phyloP scores from a whole-genome alignment of 1,140 invertebrate species.

The Drosophila bifasciata region DNA sequence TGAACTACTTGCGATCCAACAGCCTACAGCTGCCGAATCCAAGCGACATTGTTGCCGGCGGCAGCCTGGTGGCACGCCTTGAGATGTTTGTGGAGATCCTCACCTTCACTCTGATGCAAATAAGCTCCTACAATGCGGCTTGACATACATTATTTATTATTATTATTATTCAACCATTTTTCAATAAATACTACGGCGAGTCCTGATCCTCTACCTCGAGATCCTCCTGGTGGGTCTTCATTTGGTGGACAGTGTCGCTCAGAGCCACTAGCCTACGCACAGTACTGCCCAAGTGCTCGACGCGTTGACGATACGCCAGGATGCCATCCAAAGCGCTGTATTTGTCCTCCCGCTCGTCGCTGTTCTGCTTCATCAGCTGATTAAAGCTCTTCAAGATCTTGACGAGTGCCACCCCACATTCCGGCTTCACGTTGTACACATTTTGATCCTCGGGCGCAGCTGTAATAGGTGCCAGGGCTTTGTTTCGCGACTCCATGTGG shows the following conservation, averaged over 20 bases:
- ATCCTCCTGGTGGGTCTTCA: constrained; percentile 31
- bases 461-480: constrained; percentile 6
- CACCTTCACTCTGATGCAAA: constrained; percentile 58
- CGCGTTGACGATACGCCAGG: constrained; percentile 38
- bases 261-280: constrained; percentile 69
- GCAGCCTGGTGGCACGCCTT: constrained; percentile 28
- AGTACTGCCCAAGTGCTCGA: constrained; percentile 59
- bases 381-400: constrained; percentile 67
- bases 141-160: constrained; percentile 5
- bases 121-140: constrained; percentile 42
- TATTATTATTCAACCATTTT: background rate
- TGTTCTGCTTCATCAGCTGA: constrained; percentile 30
- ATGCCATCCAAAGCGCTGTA: constrained; percentile 39
- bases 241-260: constrained; percentile 52
- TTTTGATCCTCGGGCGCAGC: constrained; percentile 6
- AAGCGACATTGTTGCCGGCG: constrained; percentile 20
- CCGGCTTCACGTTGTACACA: constrained; percentile 42
- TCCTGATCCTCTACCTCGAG: constrained; percentile 27
- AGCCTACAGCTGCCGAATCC: constrained; percentile 29
- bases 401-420: constrained; percentile 47
- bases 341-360: constrained; percentile 5
- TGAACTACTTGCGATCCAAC: constrained; percentile 64
- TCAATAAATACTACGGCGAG: constrained; percentile 7
- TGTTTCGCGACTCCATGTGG: constrained; percentile 56
- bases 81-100: constrained; percentile 67